phyloP scores from a whole-genome alignment of 2,113 vertebrate genomes.

The Malurus melanocephalus region DNA sequence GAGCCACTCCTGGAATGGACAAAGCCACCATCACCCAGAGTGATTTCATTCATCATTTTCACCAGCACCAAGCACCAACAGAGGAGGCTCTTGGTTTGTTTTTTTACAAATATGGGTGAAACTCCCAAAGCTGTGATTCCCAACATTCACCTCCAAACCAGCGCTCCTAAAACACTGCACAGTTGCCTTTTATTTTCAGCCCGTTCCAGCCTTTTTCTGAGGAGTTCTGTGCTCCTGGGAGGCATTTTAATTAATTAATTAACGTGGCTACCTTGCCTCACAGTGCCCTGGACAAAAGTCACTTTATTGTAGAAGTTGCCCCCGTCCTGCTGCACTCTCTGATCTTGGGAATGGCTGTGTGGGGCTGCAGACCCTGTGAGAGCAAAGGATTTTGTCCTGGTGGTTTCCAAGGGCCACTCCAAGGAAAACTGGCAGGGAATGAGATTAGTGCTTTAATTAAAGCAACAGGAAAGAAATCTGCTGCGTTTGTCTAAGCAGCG shows the following conservation, averaged over 20 bases:
- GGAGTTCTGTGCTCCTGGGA: background rate
- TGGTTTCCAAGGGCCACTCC: background rate
- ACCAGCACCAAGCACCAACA: background rate
- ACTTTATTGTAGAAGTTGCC: background rate
- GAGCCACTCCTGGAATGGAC: background rate
- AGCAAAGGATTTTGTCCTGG: conserved; percentile 3
- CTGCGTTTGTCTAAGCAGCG: background rate
- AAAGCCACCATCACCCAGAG: background rate
- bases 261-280: background rate
- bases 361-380: background rate
- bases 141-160: background rate
- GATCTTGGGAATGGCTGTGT: background rate
- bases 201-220: background rate
- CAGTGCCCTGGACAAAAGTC: conserved; percentile 25
- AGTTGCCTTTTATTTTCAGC: background rate
- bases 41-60: background rate
- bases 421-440: background rate
- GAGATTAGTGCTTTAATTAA: background rate
- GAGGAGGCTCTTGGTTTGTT: background rate
- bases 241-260: background rate
- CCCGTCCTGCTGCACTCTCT: background rate
- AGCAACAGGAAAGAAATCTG: background rate
- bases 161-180: rapidly evolving
- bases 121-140: background rate
- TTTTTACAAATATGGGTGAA: background rate